Evolutionary conservation across 2,113 vertebrate genomes (phyloP).

Genomic region (Aleadryas rufinucha): DNA sequence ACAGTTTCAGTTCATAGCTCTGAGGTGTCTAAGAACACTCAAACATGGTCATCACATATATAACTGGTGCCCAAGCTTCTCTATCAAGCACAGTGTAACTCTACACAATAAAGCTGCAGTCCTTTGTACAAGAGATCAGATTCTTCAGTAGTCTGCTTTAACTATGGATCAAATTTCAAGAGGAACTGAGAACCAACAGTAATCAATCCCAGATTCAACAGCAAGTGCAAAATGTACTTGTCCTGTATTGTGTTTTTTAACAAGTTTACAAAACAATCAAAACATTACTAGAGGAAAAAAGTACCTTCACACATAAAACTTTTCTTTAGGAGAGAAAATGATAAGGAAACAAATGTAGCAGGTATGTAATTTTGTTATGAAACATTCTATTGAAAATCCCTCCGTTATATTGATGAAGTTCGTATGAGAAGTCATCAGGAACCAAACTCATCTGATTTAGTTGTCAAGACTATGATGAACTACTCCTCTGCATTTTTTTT

Average conservation of each 20-base stretch:
- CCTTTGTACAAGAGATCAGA: background rate
- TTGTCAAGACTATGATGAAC: background rate
- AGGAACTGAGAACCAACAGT: background rate
- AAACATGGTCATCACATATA: background rate
- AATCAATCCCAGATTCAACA: background rate
- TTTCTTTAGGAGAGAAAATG: background rate
- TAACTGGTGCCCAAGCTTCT: background rate
- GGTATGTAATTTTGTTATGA: background rate
- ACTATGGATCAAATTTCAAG: background rate
- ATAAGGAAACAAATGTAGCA: background rate
- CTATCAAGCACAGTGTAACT: background rate
- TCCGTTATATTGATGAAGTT: background rate
- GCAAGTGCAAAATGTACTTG: background rate
- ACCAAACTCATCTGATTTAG: background rate
- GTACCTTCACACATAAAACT: background rate
- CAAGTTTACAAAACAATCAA: background rate
- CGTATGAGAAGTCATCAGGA: background rate
- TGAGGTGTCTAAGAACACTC: background rate
- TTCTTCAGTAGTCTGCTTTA: background rate
- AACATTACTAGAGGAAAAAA: background rate
- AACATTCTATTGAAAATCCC: background rate
- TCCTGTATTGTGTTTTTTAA: background rate
- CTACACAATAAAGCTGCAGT: background rate
- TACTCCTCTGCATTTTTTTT: background rate
- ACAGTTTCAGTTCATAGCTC: background rate